phyloP scores from a whole-genome alignment of 1,140 invertebrate species.

The Caenorhabditis elegans region DNA sequence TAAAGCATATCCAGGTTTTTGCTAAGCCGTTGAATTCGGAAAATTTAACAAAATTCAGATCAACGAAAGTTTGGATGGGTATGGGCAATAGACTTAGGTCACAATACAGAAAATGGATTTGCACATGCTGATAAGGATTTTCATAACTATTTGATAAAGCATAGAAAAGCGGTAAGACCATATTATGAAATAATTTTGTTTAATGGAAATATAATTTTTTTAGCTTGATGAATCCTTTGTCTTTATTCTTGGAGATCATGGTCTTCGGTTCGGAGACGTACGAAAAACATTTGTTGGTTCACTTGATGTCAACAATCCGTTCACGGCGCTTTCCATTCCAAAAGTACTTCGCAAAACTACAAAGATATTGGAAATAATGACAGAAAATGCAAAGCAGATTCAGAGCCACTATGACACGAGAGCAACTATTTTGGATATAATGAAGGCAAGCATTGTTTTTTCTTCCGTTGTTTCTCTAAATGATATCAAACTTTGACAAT shows the following conservation, averaged over 20 bases:
- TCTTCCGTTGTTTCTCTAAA: background rate
- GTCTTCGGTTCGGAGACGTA: slow-evolving; percentile 36
- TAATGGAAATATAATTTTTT: background rate
- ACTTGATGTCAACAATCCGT: slow-evolving; percentile 40
- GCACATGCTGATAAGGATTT: slow-evolving; percentile 29
- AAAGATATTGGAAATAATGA: background rate
- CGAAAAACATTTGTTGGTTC: slow-evolving; percentile 12
- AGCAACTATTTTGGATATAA: slow-evolving; percentile 31
- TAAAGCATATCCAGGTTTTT: slow-evolving; percentile 21
- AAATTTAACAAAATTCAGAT: background rate
- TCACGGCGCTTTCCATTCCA: slow-evolving; percentile 29
- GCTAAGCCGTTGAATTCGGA: too few species aligned
- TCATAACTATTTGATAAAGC: slow-evolving; percentile 15
- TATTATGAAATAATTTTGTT: background rate
- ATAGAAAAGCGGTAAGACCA: background rate
- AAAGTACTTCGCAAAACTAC: background rate
- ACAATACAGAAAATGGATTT: slow-evolving; percentile 34
- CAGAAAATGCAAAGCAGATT: slow-evolving; percentile 1
- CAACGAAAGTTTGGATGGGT: slow-evolving; percentile 35
- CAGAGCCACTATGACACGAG: slow-evolving; percentile 25
- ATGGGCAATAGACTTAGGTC: slow-evolving; percentile 19
- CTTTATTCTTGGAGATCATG: slow-evolving; percentile 40
- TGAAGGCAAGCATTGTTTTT: background rate
- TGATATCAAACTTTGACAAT: too few species aligned
- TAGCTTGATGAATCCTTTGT: slow-evolving; percentile 43